These are phyloP conservation scores for Diarsia mendica DNA, from an alignment of 2,888 invertebrate species.

Conservation along the genomic window DNA sequence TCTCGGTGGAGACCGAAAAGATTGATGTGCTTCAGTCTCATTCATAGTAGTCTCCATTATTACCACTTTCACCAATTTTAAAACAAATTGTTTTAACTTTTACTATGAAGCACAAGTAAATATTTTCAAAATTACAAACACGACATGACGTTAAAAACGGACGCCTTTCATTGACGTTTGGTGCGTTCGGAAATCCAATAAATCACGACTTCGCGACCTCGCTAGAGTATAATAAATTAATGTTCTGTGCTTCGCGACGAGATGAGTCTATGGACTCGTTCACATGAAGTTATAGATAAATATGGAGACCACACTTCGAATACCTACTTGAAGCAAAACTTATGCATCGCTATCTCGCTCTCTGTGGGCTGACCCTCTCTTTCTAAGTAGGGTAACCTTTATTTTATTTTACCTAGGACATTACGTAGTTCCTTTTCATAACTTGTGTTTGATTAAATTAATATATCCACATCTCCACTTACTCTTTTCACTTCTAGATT, in stretches of 20 bases:
- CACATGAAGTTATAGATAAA: too few species aligned
- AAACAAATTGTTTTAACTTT: conserved; percentile 23
- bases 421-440: too few species aligned
- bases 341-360: too few species aligned
- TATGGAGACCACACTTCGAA: too few species aligned
- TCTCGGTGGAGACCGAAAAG: conserved; percentile 83
- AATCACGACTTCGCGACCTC: background rate
- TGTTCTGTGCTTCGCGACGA: background rate
- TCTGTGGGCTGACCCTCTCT: too few species aligned
- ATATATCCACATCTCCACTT: too few species aligned
- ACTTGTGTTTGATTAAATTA: too few species aligned
- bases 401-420: too few species aligned
- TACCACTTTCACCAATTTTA: conserved; percentile 27
- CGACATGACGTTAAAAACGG: conserved; percentile 72
- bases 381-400: too few species aligned
- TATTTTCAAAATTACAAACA: conserved; percentile 69
- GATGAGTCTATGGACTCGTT: background rate
- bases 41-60: conserved; percentile 80
- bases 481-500: too few species aligned
- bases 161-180: conserved; percentile 64
- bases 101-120: conserved; percentile 53
- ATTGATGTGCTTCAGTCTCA: conserved; percentile 76
- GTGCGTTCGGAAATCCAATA: conserved; percentile 24
- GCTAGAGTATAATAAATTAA: too few species aligned
- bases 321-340: too few species aligned